Evolutionary conservation across 2,113 vertebrate species (phyloP).

Genomic region (Peromyscus californicus): DNA sequence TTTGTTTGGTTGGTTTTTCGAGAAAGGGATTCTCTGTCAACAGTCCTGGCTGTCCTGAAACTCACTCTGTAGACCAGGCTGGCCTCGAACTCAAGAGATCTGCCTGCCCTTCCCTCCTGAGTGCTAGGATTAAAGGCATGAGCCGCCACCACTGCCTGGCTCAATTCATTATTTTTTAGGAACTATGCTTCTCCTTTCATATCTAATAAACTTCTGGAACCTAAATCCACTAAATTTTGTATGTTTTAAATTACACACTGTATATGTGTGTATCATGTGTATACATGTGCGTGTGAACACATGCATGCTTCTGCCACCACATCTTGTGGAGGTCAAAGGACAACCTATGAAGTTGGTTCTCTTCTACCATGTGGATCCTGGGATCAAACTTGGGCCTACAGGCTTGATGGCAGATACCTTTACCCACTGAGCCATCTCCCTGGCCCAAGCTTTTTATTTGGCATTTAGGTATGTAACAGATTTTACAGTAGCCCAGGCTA

Average conservation of each 20-base stretch:
- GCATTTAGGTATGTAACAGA: slow-evolving; percentile 22
- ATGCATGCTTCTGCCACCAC: not conserved
- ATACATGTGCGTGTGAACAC: not conserved
- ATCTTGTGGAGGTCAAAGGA: not conserved
- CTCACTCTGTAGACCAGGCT: too few relatives aligned
- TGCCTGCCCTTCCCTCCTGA: too few relatives aligned
- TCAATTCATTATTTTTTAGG: not conserved
- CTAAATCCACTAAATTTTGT: not conserved
- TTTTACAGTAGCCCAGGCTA: slow-evolving; percentile 7
- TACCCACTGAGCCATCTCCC: not conserved
- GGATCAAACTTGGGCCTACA: not conserved
- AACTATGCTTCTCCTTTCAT: not conserved
- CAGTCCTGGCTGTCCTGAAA: too few relatives aligned
- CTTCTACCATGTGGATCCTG: not conserved
- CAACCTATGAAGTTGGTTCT: not conserved
- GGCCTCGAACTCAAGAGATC: too few relatives aligned
- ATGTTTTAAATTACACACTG: not conserved
- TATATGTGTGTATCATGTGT: not conserved
- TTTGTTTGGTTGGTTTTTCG: not conserved
- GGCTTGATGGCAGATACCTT: not conserved
- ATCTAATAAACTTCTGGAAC: slow-evolving; percentile 46
- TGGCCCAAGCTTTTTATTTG: slow-evolving; percentile 9
- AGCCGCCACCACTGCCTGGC: not conserved
- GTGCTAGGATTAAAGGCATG: too few relatives aligned
- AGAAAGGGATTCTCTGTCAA: too few relatives aligned